Conservation (phyloP, 2,113 vertebrate genomes). For the crab-eating macaque (Macaca fascicularis) region T2T-MFA8v1.1 NC_088378.1:152287001-152287500, state of each 20-base stretch:
- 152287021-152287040: slow-evolving; percentile 69
- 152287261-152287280: background rate
- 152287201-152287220: background rate
- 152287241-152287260: too few relatives aligned
- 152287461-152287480: slow-evolving; percentile 1
- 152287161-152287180: background rate
- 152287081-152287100: slow-evolving; percentile 51
- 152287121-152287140: background rate
- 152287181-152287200: background rate
- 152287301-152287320: background rate
- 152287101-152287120: background rate
- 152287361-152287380: background rate
- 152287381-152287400: background rate
- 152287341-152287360: background rate
- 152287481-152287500: slow-evolving; percentile 36
- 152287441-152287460: background rate
- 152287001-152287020: slow-evolving; percentile 75
- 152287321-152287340: background rate
- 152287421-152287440: background rate
- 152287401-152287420: background rate
- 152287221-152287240: background rate
- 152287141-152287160: background rate
- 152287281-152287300: background rate
- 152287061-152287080: background rate
- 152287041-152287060: slow-evolving; percentile 57